phyloP scores from a whole-genome alignment of 2,797 vertebrate species.

The Tarsius wallacei region DNA sequence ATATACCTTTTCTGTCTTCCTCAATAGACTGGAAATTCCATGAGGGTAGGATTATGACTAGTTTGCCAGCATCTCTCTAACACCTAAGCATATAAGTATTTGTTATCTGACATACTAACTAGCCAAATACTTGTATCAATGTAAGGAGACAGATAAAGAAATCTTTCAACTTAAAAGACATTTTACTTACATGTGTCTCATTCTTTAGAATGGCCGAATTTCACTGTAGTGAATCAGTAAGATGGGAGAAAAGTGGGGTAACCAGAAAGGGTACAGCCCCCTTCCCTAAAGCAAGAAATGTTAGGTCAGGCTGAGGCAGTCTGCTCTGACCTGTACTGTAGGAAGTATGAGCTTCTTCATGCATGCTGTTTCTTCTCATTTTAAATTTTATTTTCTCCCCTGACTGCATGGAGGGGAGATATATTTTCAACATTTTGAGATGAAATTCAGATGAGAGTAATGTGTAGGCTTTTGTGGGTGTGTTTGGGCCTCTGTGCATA shows the following conservation, averaged over 20 bases:
- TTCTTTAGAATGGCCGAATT: neutral
- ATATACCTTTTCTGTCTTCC: neutral
- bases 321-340: neutral
- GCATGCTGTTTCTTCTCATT: neutral
- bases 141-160: neutral
- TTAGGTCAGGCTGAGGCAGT: too few relatives aligned
- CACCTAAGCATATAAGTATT: neutral
- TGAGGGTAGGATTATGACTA: neutral
- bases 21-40: neutral
- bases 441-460: neutral
- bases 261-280: neutral
- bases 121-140: neutral
- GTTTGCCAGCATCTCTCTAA: neutral
- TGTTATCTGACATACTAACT: neutral
- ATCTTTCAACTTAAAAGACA: neutral
- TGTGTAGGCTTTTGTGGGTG: neutral
- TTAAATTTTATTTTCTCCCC: conserved; percentile 21
- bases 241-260: neutral
- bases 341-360: neutral
- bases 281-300: neutral
- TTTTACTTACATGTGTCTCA: neutral
- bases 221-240: neutral
- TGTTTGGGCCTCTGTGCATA: neutral
- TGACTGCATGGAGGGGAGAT: neutral
- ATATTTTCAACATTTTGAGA: neutral